Base-by-base conservation (phyloP, 2,113 vertebrate genomes). In the Atlantisia rogersi region DNA sequence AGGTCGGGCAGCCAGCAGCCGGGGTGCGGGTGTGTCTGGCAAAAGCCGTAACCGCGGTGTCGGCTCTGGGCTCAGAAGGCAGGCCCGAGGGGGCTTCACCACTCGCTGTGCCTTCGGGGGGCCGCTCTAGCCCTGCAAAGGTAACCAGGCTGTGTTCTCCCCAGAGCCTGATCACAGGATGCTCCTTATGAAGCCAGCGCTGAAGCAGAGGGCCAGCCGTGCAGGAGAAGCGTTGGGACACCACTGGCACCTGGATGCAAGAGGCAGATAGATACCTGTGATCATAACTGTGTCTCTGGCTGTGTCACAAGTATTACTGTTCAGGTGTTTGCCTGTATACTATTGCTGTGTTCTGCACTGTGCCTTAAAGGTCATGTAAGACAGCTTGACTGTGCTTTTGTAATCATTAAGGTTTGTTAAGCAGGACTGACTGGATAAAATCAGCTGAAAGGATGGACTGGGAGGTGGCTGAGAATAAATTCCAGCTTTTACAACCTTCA, bases 361-460 rank as follows among this genome's bases (percentile, higher is more conserved):
- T 94, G 94, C 92, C 88, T 94, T 87, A 59, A 22, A 52, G n/a
- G n/a, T 56, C 46, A 32, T 1, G 0, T 31, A 56, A 15, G 16
- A 35, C 26, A 48, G 46, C 17, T 19, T 59, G 60, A 52, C 60
- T 21, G 7, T 87, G 75, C 37, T 77, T 69, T 14, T 84, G 39
- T 70, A 28, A 10, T 76, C 18, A 2, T 16, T 58, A 44, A 60
- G 26, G 18, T 21, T 59, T 77, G 29, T n/a, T 32, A 46, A 18
- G 48, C 32, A 48, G 74, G 56, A 60, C 32, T 29, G n/a, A n/a
- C 71, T 68, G 42, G 81, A 86, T 92, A 91, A 94, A 90, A 73
- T 22, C 29, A 52, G 37, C 20, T 60, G 26, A 32, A 67, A 88
- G 63, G 39, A 69, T 14, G 29, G 28, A 28, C 24, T 40, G 21